These are phyloP conservation scores for Pardalotus punctatus DNA, from an alignment of 2,113 vertebrate species.

Conservation along the genomic window DNA sequence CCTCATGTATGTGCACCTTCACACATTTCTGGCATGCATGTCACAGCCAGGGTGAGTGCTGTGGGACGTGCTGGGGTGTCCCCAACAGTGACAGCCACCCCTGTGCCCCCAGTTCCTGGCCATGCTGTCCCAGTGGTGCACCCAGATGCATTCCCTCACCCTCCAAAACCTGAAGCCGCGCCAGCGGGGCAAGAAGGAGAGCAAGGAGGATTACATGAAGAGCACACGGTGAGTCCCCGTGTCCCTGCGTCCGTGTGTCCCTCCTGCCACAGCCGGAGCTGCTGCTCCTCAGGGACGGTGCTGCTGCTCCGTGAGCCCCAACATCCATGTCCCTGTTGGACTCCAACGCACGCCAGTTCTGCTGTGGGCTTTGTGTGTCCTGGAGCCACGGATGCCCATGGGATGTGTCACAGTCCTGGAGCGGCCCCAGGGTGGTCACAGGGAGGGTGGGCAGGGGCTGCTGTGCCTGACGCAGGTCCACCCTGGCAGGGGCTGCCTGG, in stretches of 20 bases:
- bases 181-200: slow-evolving; percentile 95
- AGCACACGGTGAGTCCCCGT: slow-evolving; percentile 87
- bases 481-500: slow-evolving; percentile 87
- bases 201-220: slow-evolving; percentile 96
- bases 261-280: accelerated
- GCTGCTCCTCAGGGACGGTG: neutral
- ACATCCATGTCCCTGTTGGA: accelerated
- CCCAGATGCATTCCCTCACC: slow-evolving; percentile 97
- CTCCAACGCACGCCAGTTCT: accelerated
- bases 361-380: neutral
- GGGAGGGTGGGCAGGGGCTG: accelerated
- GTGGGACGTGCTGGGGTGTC: accelerated
- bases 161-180: slow-evolving; percentile 97
- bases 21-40: accelerated
- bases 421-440: neutral
- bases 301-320: neutral
- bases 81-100: accelerated
- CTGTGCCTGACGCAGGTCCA: neutral
- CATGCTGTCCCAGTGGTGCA: slow-evolving; percentile 97
- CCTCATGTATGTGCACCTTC: accelerated
- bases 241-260: accelerated
- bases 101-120: slow-evolving; percentile 83
- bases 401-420: neutral
- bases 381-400: accelerated
- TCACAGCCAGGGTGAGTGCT: neutral